Evolutionary conservation across 2,797 vertebrate species (phyloP), one percentile per base, ranked within the genome.

Genomic region (Melanotaenia maccullochi): DNA sequence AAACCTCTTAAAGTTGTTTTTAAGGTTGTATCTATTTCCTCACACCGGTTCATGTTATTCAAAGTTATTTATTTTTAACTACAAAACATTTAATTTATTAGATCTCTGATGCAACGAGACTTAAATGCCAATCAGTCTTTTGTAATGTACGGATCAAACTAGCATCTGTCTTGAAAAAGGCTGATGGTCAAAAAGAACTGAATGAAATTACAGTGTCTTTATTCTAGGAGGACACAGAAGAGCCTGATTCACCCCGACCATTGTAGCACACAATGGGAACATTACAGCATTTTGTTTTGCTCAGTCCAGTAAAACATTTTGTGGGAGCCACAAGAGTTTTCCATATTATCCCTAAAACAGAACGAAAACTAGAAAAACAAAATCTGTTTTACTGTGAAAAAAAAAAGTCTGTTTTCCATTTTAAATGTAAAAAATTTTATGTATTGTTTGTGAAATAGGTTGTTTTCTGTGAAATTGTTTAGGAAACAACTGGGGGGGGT

Each of bases 181-280:
- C 87, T 89, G 88, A 89, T 79, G 42, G 69, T 58, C 76, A 73
- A 76, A 84, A 74, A 83, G 78, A 82, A 80, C 69, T 84, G 77
- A 88, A 3, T 52, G 24, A 28, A 12, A 24, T 55, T 14, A 28
- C 52, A 5, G 13, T 84, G 75, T 79, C 58, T 83, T n/a, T 81
- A 87, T 83, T 86, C 40, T 73, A 54, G 55, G 69, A 65, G 65
- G 62, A 70, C 76, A 78, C 80, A 85, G 86, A 84, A 89, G 69
- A 74, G 73, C 24, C 32, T n/a, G 16, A 18, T 44, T 16, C 14
- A 44, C 5, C 4, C 1, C 68, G 5, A 18, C 28, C 72, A 79
- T 69, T 84, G 73, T 71, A 72, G 70, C 49, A 63, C 66, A 92
- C 73, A 85, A 90, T 86, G 77, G 71, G 79, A 75, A 82, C 77